phyloP scores from a whole-genome alignment of 2,888 invertebrate genomes.

The Ochropleura leucogaster region DNA sequence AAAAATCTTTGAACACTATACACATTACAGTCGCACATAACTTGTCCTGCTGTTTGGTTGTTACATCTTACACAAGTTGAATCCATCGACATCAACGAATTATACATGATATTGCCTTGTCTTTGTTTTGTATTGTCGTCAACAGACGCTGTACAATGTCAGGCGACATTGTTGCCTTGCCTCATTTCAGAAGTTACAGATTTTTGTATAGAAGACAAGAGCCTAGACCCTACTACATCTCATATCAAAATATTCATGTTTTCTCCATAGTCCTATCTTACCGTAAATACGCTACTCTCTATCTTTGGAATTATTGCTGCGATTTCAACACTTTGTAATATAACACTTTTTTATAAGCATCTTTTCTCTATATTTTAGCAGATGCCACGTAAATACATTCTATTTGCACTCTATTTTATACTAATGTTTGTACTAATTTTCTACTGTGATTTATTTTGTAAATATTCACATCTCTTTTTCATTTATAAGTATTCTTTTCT shows the following conservation, averaged over 20 bases:
- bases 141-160: neutral
- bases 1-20: conserved; percentile 73
- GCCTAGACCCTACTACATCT: conserved; percentile 46
- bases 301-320: conserved; percentile 59
- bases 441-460: conserved; percentile 42
- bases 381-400: conserved; percentile 34
- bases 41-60: conserved; percentile 79
- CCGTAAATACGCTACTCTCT: conserved; percentile 48
- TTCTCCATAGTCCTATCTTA: conserved; percentile 51
- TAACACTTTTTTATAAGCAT: conserved; percentile 22
- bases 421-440: conserved; percentile 57
- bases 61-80: conserved; percentile 20
- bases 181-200: conserved; percentile 13
- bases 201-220: conserved; percentile 42
- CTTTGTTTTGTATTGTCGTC: conserved; percentile 1
- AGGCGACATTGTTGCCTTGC: conserved; percentile 8
- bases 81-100: conserved; percentile 29
- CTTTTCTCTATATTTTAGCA: conserved; percentile 24
- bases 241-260: conserved; percentile 57
- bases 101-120: neutral
- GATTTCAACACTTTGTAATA: conserved; percentile 31
- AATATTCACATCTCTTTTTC: conserved; percentile 46
- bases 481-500: conserved; percentile 42
- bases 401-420: conserved; percentile 48
- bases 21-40: conserved; percentile 71